Conservation (phyloP, 2,888 invertebrate genomes). For the Tiliacea aurago region DNA sequence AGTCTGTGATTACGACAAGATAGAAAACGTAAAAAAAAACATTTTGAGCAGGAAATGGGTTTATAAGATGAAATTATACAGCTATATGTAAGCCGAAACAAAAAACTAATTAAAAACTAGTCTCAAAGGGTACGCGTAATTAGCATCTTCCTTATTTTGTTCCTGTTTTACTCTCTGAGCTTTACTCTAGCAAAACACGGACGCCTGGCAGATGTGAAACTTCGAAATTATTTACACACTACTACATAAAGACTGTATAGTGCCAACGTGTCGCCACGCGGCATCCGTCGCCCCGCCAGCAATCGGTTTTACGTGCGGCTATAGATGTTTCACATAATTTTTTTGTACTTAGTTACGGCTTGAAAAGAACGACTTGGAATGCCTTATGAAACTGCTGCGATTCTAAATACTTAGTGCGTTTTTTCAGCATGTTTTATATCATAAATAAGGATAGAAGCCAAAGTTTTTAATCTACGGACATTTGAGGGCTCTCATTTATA, state of each 20-base stretch:
- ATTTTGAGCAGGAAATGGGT: background rate
- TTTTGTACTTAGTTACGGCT: too few relatives aligned
- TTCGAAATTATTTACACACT: too few relatives aligned
- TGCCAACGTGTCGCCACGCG: too few relatives aligned
- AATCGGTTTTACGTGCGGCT: too few relatives aligned
- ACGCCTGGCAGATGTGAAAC: too few relatives aligned
- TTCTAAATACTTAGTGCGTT: background rate
- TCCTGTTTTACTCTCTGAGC: background rate
- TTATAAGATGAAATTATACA: background rate
- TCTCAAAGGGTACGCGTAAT: constrained; percentile 9
- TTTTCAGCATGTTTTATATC: background rate
- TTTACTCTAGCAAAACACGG: background rate
- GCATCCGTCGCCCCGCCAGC: too few relatives aligned
- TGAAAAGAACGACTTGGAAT: background rate
- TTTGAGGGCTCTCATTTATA: background rate
- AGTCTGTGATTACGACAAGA: background rate
- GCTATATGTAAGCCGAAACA: background rate
- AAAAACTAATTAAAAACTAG: background rate
- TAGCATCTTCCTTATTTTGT: background rate
- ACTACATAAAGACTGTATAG: too few relatives aligned
- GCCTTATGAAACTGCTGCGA: background rate
- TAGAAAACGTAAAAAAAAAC: background rate
- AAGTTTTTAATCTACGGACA: background rate
- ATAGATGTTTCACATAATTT: too few relatives aligned
- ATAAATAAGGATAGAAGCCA: background rate